These are phyloP conservation scores for Cyprinodon diabolis DNA, from an alignment of 2,797 vertebrate genomes.

Conservation along the genomic window DNA sequence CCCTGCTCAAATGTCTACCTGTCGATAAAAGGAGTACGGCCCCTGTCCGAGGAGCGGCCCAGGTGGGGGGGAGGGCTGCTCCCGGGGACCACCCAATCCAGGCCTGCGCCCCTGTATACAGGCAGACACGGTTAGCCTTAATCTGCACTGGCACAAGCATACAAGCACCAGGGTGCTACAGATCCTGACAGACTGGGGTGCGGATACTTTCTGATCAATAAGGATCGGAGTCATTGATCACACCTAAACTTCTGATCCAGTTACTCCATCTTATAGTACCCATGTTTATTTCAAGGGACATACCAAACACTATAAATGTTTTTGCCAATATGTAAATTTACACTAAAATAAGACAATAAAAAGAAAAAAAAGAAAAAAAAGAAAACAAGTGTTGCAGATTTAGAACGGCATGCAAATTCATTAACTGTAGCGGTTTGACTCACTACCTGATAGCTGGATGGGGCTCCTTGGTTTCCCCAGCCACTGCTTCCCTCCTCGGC, in stretches of 20 bases:
- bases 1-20: constrained; percentile 76
- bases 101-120: constrained; percentile 83
- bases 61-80: constrained; percentile 82
- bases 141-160: constrained; percentile 47
- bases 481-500: constrained; percentile 83
- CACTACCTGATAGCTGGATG: constrained; percentile 84
- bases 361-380: no score
- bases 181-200: background rate
- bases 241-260: background rate
- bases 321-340: constrained; percentile 19
- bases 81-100: constrained; percentile 80
- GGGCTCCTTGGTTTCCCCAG: constrained; percentile 76
- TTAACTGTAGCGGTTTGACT: background rate
- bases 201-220: background rate
- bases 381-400: no score
- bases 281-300: background rate
- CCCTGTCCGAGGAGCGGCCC: constrained; percentile 81
- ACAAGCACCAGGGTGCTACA: constrained; percentile 13
- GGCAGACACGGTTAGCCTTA: constrained; percentile 71
- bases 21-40: constrained; percentile 80
- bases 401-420: background rate
- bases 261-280: background rate
- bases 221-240: background rate
- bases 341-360: constrained; percentile 5
- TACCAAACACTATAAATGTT: constrained; percentile 5